Conservation (phyloP, 2,888 invertebrate species). For the Lasioglossum lativentre region DNA sequence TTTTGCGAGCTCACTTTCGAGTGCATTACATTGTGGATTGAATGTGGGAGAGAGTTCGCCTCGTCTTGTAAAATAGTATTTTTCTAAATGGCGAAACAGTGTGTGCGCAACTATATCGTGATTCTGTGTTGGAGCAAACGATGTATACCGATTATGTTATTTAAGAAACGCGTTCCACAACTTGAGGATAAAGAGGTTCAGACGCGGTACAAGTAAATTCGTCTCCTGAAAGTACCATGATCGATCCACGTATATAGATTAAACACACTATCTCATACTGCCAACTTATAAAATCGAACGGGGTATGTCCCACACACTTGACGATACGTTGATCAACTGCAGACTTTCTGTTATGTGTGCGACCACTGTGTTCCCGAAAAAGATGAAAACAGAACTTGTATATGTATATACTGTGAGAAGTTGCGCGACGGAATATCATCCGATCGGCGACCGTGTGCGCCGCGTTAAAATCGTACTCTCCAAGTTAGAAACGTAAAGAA, state of each 20-base stretch:
- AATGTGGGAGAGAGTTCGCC: constrained; percentile 52
- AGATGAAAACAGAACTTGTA: constrained; percentile 33
- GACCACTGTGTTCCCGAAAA: constrained; percentile 58
- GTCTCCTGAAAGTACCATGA: constrained; percentile 46
- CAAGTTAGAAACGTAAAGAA: constrained; percentile 36
- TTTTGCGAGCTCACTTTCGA: constrained; percentile 35
- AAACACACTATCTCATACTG: constrained; percentile 67
- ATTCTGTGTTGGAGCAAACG: constrained; percentile 26
- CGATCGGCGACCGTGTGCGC: constrained; percentile 27
- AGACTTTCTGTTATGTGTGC: constrained; percentile 43
- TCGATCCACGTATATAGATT: constrained; percentile 67
- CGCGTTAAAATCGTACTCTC: not conserved
- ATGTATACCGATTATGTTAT: constrained; percentile 23
- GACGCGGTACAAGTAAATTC: constrained; percentile 7
- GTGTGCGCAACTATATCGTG: constrained; percentile 56
- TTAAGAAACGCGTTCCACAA: constrained; percentile 16
- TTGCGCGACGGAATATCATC: constrained; percentile 25
- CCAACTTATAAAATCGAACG: constrained; percentile 60
- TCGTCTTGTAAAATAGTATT: constrained; percentile 80
- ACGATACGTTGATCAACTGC: constrained; percentile 30
- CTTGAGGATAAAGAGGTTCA: not conserved
- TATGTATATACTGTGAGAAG: constrained; percentile 25
- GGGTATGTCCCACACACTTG: constrained; percentile 32
- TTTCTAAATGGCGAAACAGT: constrained; percentile 78
- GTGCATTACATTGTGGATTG: constrained; percentile 37